Percentiles rank a stretch among this genome's conserved stretches.
phyloP scores from a whole-genome alignment of 1,140 invertebrate genomes.

The Prorops nasuta region DNA sequence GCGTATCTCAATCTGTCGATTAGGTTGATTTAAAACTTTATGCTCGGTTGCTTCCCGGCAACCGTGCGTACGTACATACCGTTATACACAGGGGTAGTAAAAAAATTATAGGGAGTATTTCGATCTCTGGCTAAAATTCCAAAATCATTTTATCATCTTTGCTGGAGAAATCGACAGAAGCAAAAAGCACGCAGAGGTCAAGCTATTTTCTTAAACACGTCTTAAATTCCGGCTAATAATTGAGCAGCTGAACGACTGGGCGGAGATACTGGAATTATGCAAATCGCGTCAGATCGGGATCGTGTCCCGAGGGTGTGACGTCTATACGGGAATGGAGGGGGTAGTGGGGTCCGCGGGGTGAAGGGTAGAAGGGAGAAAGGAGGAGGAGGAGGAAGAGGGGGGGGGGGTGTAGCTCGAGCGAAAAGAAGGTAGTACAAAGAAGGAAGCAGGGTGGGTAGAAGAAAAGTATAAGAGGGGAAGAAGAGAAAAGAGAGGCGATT shows the following conservation, averaged over 20 bases:
- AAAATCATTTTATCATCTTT: too few relatives aligned
- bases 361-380: slow-evolving; percentile 2
- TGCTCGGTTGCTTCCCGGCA: too few relatives aligned
- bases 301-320: slow-evolving; percentile 48
- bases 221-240: slow-evolving; percentile 56
- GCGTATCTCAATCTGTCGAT: slow-evolving; percentile 11
- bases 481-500: slow-evolving; percentile 9
- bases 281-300: slow-evolving; percentile 52
- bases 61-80: too few relatives aligned
- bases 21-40: too few relatives aligned
- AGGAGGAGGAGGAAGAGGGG: slow-evolving; percentile 6
- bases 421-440: slow-evolving; percentile 9
- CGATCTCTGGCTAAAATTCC: too few relatives aligned
- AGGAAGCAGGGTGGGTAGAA: slow-evolving; percentile 12
- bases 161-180: slow-evolving; percentile 39
- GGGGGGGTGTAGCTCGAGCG: slow-evolving; percentile 13
- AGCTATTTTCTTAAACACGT: slow-evolving; percentile 55
- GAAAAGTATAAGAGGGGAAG: slow-evolving; percentile 2
- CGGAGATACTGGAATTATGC: slow-evolving; percentile 54
- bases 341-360: slow-evolving; percentile 3
- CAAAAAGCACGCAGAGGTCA: slow-evolving; percentile 37
- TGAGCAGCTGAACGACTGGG: slow-evolving; percentile 51
- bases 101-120: too few relatives aligned
- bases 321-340: slow-evolving; percentile 22
- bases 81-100: too few relatives aligned